A percentile compares a stretch with the other conserved stretches of the same genome.
Conservation (phyloP, 2,888 invertebrate genomes). For the Myopa tessellatipennis region DNA sequence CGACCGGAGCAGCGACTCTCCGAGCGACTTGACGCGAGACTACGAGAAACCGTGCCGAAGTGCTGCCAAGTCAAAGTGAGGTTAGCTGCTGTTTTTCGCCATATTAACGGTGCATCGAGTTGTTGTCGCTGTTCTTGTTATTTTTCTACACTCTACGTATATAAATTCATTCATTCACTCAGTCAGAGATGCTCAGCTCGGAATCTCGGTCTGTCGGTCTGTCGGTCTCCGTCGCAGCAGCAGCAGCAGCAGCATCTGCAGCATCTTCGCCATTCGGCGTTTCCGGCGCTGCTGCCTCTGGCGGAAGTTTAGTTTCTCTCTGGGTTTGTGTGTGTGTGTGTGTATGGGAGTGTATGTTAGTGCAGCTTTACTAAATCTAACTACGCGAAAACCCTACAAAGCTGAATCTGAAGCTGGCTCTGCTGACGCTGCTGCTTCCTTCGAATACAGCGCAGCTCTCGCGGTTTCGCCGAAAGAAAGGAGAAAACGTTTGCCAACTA, state of each 20-base stretch:
- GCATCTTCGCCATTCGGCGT: slow-evolving; percentile 13
- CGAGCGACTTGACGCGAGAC: slow-evolving; percentile 11
- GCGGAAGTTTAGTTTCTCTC: neutral
- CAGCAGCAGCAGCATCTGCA: neutral
- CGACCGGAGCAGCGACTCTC: slow-evolving; percentile 21
- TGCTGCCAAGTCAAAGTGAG: slow-evolving; percentile 10
- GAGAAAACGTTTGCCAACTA: neutral
- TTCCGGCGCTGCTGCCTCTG: slow-evolving; percentile 1
- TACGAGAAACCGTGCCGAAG: slow-evolving; percentile 24
- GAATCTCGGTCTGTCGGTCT: neutral
- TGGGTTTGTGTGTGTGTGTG: slow-evolving; percentile 11
- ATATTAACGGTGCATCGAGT: slow-evolving; percentile 17
- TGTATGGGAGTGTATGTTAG: neutral
- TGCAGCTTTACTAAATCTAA: slow-evolving; percentile 4
- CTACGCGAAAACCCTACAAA: neutral
- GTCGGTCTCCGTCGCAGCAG: neutral
- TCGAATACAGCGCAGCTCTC: too few relatives aligned
- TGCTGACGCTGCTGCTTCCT: too few relatives aligned
- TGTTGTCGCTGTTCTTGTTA: neutral
- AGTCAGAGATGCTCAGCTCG: neutral
- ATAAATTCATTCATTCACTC: slow-evolving; percentile 26
- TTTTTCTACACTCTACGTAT: neutral
- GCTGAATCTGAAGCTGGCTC: too few relatives aligned
- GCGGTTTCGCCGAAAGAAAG: neutral
- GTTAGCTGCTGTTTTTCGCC: neutral